A percentile compares a stretch with the other conserved stretches of the same genome.
Conservation (phyloP, 2,113 vertebrate genomes). For the Psittacus erithacus region DNA sequence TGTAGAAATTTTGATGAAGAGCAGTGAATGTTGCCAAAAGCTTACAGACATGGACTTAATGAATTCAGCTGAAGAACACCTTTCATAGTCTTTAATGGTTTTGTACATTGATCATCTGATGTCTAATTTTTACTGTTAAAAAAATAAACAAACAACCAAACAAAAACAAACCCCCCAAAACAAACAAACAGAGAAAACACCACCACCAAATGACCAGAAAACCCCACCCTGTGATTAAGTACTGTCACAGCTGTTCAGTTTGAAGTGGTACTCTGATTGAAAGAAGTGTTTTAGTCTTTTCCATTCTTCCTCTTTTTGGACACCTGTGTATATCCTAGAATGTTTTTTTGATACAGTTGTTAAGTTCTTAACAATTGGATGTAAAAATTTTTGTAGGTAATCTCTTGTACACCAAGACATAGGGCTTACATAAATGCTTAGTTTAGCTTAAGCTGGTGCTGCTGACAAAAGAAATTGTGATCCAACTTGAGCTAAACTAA, state of each 20-base stretch:
- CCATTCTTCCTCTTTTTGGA: not conserved
- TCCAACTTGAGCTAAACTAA: no score
- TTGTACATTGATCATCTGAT: accelerated
- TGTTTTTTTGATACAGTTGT: not conserved
- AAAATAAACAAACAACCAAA: no score
- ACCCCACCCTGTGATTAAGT: not conserved
- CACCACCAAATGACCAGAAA: not conserved
- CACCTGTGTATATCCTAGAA: not conserved
- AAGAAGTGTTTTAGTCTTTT: not conserved
- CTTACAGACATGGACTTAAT: not conserved
- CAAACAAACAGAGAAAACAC: not conserved
- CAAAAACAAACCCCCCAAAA: not conserved
- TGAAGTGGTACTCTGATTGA: not conserved
- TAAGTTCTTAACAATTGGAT: not conserved
- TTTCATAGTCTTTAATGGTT: not conserved
- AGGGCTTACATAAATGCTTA: not conserved
- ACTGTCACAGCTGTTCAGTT: not conserved
- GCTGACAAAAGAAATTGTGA: not conserved
- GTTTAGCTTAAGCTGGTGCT: not conserved
- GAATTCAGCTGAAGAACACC: not conserved
- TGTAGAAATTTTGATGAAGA: not conserved
- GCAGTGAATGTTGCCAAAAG: not conserved
- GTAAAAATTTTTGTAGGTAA: accelerated
- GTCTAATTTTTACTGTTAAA: not conserved
- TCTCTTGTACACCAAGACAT: not conserved